Evolutionary conservation across 2,113 vertebrate genomes (phyloP).

Genomic region (Polypterus bichir): DNA sequence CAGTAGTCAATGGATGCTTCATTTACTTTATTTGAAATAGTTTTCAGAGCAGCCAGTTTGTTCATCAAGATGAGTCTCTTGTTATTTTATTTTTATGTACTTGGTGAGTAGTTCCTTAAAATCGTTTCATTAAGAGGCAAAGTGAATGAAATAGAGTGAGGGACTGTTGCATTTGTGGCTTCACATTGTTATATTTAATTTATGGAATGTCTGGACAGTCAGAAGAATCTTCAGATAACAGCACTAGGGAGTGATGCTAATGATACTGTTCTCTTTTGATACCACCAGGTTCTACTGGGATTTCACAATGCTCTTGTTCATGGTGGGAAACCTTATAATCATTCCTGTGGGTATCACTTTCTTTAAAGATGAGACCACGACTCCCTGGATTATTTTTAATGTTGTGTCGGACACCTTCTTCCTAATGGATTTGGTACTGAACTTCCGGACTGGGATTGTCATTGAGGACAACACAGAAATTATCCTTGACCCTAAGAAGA

Average conservation of each 20-base stretch:
- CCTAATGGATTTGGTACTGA: conserved; percentile 90
- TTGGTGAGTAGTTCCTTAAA: too few species aligned
- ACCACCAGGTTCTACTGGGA: conserved; percentile 91
- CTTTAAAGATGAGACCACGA: conserved; percentile 95
- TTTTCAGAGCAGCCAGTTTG: too few species aligned
- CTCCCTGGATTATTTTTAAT: conserved; percentile 95
- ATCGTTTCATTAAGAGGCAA: too few species aligned
- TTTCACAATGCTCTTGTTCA: conserved; percentile 95
- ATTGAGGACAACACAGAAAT: conserved; percentile 97
- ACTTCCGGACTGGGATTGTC: conserved; percentile 93
- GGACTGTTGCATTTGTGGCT: background rate
- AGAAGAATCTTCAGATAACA: too few species aligned
- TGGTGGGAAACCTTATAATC: conserved; percentile 97
- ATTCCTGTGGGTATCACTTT: conserved; percentile 97
- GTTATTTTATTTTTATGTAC: too few species aligned
- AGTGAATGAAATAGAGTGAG: background rate
- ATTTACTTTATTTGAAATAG: too few species aligned
- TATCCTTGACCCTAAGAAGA: conserved; percentile 87
- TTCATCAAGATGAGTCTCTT: too few species aligned
- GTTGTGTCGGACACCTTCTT: conserved; percentile 97
- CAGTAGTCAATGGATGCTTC: too few species aligned
- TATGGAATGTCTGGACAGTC: too few species aligned
- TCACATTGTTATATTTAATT: too few species aligned
- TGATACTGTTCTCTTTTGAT: too few species aligned
- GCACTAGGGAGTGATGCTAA: too few species aligned